Evolutionary conservation across 2,888 invertebrate species (phyloP).

Genomic region (Meandrusa payeni): DNA sequence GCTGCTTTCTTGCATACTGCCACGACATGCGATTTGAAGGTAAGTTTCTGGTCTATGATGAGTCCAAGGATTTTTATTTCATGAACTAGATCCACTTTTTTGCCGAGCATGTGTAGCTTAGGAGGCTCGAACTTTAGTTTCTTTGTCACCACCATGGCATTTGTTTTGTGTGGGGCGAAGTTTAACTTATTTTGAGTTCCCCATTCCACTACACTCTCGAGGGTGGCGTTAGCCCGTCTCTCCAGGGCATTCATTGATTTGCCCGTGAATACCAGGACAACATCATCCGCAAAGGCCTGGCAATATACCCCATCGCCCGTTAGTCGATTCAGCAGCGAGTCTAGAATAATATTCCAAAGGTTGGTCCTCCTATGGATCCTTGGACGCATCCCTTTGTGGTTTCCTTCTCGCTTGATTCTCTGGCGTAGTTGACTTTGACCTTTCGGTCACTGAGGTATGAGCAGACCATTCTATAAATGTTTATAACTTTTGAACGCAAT

Average conservation of each 20-base stretch:
- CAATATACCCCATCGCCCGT: background rate
- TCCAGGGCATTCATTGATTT: background rate
- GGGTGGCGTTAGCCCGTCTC: background rate
- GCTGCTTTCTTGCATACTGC: constrained; percentile 16
- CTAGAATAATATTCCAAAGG: constrained; percentile 23
- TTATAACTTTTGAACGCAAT: too few relatives aligned
- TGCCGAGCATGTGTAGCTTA: background rate
- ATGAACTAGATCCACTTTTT: background rate
- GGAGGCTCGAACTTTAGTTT: background rate
- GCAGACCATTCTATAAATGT: background rate
- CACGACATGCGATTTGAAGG: background rate
- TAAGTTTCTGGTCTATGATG: background rate
- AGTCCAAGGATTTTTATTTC: background rate
- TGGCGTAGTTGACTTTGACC: constrained; percentile 10
- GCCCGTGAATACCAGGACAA: background rate
- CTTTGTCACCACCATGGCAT: background rate
- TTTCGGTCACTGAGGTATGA: constrained; percentile 11
- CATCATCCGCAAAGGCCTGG: constrained; percentile 1
- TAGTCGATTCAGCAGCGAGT: constrained; percentile 1
- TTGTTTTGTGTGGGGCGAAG: background rate
- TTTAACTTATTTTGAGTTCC: background rate
- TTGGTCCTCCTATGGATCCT: constrained; percentile 23
- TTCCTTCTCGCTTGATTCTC: background rate
- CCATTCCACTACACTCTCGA: background rate
- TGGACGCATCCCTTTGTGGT: constrained; percentile 23